A percentile compares a stretch with the other conserved stretches of the same genome.
Evolutionary conservation across 2,797 vertebrate genomes (phyloP).

Genomic region (Sebastes hopkinsi): DNA sequence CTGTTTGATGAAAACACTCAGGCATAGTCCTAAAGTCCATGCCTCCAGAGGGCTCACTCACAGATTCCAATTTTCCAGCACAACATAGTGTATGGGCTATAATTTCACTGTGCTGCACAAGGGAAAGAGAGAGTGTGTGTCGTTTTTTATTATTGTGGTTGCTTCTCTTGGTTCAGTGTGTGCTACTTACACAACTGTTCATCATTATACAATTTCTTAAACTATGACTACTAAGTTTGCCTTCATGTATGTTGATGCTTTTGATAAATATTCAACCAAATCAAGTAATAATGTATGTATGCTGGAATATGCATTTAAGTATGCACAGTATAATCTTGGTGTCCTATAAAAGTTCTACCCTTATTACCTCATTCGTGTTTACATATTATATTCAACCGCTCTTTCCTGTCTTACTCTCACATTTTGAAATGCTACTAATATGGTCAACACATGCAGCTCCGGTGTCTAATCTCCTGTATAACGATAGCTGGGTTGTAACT

Average conservation of each 20-base stretch:
- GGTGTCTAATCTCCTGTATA: not conserved
- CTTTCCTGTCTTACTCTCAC: not conserved
- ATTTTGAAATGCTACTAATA: not conserved
- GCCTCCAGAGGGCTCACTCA: slow-evolving; percentile 32
- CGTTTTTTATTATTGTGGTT: not conserved
- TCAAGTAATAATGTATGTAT: not conserved
- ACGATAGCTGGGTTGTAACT: not conserved
- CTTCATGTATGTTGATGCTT: not conserved
- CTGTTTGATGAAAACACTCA: slow-evolving; percentile 42
- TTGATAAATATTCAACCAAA: slow-evolving; percentile 2
- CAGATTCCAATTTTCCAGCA: slow-evolving; percentile 40
- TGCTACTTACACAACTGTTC: not conserved
- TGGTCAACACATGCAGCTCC: not conserved
- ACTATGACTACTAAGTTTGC: not conserved
- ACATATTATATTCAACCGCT: not conserved
- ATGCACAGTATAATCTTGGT: not conserved
- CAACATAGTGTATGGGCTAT: not conserved
- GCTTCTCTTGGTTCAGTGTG: not conserved
- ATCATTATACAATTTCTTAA: not conserved
- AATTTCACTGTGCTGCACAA: slow-evolving; percentile 8
- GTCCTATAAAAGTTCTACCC: not conserved
- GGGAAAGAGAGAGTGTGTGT: not conserved
- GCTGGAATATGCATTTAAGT: not conserved
- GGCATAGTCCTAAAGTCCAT: slow-evolving; percentile 7
- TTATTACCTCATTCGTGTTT: not conserved